Evolutionary conservation across 2,888 invertebrate species (phyloP).

Genomic region (Hetaerina titia): DNA sequence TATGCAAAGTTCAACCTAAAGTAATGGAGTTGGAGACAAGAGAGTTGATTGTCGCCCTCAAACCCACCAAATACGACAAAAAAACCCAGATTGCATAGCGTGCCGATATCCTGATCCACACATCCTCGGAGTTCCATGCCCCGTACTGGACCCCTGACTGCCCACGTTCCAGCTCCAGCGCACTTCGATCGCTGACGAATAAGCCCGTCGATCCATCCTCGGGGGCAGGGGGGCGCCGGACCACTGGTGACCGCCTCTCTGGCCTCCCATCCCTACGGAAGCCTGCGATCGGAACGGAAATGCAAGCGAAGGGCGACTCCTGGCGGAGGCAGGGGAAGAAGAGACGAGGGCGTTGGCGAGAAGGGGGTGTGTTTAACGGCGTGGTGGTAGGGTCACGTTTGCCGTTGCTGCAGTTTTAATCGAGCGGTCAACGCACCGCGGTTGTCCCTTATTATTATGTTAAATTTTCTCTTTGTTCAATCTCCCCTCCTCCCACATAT

Average conservation of each 20-base stretch:
- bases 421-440: conserved; percentile 31
- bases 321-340: not conserved
- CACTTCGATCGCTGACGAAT: not conserved
- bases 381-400: not conserved
- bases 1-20: too few relatives aligned
- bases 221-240: not conserved
- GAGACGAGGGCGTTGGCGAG: not conserved
- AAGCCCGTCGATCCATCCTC: not conserved
- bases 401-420: conserved; percentile 19
- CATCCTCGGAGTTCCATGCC: too few relatives aligned
- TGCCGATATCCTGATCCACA: too few relatives aligned
- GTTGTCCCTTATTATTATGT: conserved; percentile 22
- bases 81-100: too few relatives aligned
- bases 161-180: too few relatives aligned
- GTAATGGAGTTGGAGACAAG: too few relatives aligned
- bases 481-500: not conserved
- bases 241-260: not conserved
- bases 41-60: too few relatives aligned
- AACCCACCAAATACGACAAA: too few relatives aligned
- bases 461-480: conserved; percentile 35
- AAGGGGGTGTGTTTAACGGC: not conserved
- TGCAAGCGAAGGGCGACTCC: not conserved
- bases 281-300: not conserved
- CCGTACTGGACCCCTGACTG: too few relatives aligned
- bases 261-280: not conserved